Evolutionary conservation across 2,888 invertebrate genomes (phyloP).

Genomic region (Euspilapteryx auroguttella): DNA sequence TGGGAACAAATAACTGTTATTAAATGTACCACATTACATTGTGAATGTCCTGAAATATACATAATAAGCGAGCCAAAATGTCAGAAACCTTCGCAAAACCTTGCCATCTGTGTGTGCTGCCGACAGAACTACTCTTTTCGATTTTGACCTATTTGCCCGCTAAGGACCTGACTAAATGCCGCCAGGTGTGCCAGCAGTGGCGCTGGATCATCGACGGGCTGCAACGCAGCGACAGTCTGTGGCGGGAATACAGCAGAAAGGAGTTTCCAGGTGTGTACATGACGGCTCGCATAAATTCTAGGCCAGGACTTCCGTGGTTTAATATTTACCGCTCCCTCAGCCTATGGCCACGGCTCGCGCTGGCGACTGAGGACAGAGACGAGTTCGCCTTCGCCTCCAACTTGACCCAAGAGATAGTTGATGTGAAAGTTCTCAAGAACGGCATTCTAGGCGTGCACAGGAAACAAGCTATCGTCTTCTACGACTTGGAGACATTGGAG

Average conservation of each 20-base stretch:
- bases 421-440: slow-evolving; percentile 18
- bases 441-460: slow-evolving; percentile 28
- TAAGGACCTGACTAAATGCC: slow-evolving; percentile 20
- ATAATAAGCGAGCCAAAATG: too few species aligned
- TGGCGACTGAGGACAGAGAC: slow-evolving; percentile 19
- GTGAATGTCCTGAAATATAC: slow-evolving; percentile 4
- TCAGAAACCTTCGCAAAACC: neutral
- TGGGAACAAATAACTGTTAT: neutral
- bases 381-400: slow-evolving; percentile 28
- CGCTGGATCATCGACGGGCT: slow-evolving; percentile 24
- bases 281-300: slow-evolving; percentile 17
- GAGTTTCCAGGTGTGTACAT: slow-evolving; percentile 19
- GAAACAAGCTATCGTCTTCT: slow-evolving; percentile 20
- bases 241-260: slow-evolving; percentile 19
- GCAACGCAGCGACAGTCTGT: slow-evolving; percentile 16
- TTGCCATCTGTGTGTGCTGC: slow-evolving; percentile 12
- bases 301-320: slow-evolving; percentile 17
- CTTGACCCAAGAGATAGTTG: slow-evolving; percentile 19
- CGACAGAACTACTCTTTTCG: slow-evolving; percentile 24
- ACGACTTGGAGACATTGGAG: slow-evolving; percentile 20
- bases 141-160: slow-evolving; percentile 24
- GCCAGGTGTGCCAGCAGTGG: slow-evolving; percentile 29
- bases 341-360: slow-evolving; percentile 22
- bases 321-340: slow-evolving; percentile 28
- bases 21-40: slow-evolving; percentile 1